Evolutionary conservation across 2,888 invertebrate species (phyloP), one percentile per base, ranked within the genome.

Genomic region (Agrilus cyanescens): DNA sequence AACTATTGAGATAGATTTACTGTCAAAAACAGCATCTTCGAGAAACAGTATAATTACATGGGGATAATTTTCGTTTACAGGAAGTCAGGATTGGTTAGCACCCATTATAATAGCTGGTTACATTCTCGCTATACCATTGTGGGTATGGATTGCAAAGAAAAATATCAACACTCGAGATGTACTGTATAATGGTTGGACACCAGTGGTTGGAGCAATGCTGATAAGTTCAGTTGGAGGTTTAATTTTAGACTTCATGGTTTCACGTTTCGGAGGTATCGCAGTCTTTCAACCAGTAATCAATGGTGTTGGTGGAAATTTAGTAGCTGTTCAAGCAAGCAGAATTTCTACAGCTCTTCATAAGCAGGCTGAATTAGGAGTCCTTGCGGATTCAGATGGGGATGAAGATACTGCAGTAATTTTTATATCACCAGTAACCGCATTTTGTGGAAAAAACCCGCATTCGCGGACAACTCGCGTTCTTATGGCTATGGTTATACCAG

Each of bases 221-320:
- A 84, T 86, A 51, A 83, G 83, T 70, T 84, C 81, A 51, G 72
- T 79, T 56, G 85, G 84, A 33, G 85, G 85, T 7, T 68, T 84
- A 47, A 82, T 85, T 52, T 63, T 85, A 52, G 82, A 84, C 59
- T 75, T 74, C 52, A 80, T 83, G 66, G 80, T 83, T 13, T 68
- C 70, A 6, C 69, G 71, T 43, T 85, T 78, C 61, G 73, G 75
- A 53, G 80, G 80, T 41, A 73, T 86, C 46, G 85, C 85, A 32
- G 80, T 83, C 13, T 86, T 82, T 61, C 85, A 85, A 65, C 85
- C 85, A n/a, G 83, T 86, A 12, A 82, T 86, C 50, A 86, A 85
- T 61, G 85, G 85, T 16, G 84, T 85, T 16, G 86, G 85, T 14
- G 85, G 85, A 4, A 86, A 86, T 62, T 66, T 86, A 53, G 85